Conservation (phyloP, 30 jellyfish, hydroid and myxozoan species). For the Aurelia sp. region DNA sequence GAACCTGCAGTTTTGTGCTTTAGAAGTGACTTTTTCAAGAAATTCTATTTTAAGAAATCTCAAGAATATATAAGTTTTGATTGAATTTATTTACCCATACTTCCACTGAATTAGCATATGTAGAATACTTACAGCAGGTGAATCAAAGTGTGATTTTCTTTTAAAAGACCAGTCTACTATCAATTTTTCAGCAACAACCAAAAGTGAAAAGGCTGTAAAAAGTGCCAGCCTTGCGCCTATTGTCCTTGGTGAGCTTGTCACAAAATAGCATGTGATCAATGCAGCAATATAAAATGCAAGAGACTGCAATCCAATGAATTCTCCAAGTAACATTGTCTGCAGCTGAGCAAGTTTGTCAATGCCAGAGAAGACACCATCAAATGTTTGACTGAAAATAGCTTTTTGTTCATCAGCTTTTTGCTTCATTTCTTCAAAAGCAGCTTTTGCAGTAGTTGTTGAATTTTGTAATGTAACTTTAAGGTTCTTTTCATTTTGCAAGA, state of each 20-base stretch:
- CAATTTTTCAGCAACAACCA: slow-evolving; percentile 68
- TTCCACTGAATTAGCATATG: too few species aligned
- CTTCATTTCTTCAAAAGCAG: slow-evolving; percentile 81
- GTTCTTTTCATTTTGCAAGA: slow-evolving; percentile 67
- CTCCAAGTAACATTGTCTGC: slow-evolving; percentile 88
- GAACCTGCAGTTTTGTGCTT: too few species aligned
- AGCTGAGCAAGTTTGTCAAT: slow-evolving; percentile 75
- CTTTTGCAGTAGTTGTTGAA: slow-evolving; percentile 75
- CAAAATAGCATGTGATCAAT: slow-evolving; percentile 72
- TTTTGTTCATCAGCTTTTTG: slow-evolving; percentile 83
- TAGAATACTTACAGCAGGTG: slow-evolving; percentile 24
- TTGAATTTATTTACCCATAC: too few species aligned
- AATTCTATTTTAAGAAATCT: too few species aligned
- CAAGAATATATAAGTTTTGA: too few species aligned
- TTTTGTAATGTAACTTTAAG: slow-evolving; percentile 56
- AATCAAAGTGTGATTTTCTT: slow-evolving; percentile 6
- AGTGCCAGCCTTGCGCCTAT: slow-evolving; percentile 70
- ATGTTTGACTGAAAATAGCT: slow-evolving; percentile 78
- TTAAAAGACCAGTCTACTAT: slow-evolving; percentile 19
- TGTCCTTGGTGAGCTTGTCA: slow-evolving; percentile 88
- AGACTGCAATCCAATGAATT: slow-evolving; percentile 86
- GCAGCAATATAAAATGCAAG: slow-evolving; percentile 81
- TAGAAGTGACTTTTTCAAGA: too few species aligned
- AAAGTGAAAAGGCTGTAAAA: slow-evolving; percentile 39
- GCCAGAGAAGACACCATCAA: slow-evolving; percentile 78